Evolutionary conservation across 2,113 vertebrate genomes (phyloP), one percentile per base, ranked within the genome.

Genomic region (Nematolebias whitei): DNA sequence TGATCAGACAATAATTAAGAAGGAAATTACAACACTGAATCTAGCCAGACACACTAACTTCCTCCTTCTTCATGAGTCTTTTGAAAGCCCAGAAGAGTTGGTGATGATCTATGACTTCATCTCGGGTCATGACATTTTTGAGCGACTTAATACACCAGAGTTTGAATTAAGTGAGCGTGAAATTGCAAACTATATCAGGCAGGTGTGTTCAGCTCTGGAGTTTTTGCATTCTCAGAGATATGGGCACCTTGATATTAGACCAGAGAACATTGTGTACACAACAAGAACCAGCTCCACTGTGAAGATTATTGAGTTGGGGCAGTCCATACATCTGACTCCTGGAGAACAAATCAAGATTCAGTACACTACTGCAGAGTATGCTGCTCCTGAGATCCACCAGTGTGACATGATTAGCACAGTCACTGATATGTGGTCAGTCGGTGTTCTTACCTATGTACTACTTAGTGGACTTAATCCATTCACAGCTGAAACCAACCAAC

Each of bases 391-490:
- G 92, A 95, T 99, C 73, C 98, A 99, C 86, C 96, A 97, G 48
- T 94, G 96, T 79, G 97, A 99, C 69, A 82, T 98, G 74, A 94
- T 99, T 82, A 99, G 94, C 84, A 87, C 94, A 63, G 95, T 96
- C 58, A 99, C 95, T 3, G 98, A 99, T 74, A 99, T 98, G 98
- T 99, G 98, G 98, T 94, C 97, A 15, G 93, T 99, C 38, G 98
- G 98, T 80, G 95, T 94, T 2, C 88, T 99, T 50, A 90, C 94
- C 0, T 99, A 99, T 2, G 92, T 99, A 70, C 94, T 99, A 19
- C 88, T 99, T 54, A 95, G 95, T 77, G 98, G 98, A 52, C 91
- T 95, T 53, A 99, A 99, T 87, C 98, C 97, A 74, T 99, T 99
- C 87, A 88, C 92, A 66, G 95, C 98, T 68, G 97, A 99, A 94